Evolutionary conservation across 2,888 invertebrate species (phyloP), one percentile per base, ranked within the genome.

Genomic region (Listrodromus nycthemerus): DNA sequence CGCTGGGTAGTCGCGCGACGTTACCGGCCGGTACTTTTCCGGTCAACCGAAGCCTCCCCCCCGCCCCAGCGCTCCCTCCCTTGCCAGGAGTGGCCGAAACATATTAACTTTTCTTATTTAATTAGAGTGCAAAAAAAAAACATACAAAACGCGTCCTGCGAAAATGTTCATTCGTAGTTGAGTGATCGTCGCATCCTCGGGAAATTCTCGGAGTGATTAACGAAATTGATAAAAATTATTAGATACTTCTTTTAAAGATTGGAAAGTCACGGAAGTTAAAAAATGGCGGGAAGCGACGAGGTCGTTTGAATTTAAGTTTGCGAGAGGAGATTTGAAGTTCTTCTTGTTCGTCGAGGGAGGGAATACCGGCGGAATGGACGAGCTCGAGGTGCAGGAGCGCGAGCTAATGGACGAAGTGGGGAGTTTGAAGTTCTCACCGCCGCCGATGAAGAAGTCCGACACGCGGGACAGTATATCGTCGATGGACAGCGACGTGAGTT

Each of bases 401-500:
- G 93, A 94, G 80, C 91, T 89, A 5, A 86, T 91, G 79, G 94
- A 94, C 70, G 91, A 93, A 82, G 88, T 93, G 16, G 92, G 92
- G 41, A 92, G 88, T 33, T 86, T 93, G 78, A 87, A 90, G n/a
- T 92, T 93, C 55, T 91, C 91, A 10, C 93, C 93, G 50, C 93
- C 94, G 1, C 94, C 94, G 41, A 94, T 94, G 92, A 95, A 94
- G 87, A 94, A 95, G 84, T 94, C 95, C 76, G 95, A 95, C 87
- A 95, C 95, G 27, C 93, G 95, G 58, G 95, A 95, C 90, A 95
- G 95, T 84, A 95, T 95, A 73, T 95, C 95, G 3, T 95, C 95
- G 16, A 94, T 95, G 80, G 95, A 95, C 91, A 95, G 95, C 87
- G 95, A 95, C 86, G 94, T 95, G 4, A 95, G 95, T 58, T 89